Evolutionary conservation across 2,888 invertebrate species (phyloP).

Genomic region (Troilus luridus): DNA sequence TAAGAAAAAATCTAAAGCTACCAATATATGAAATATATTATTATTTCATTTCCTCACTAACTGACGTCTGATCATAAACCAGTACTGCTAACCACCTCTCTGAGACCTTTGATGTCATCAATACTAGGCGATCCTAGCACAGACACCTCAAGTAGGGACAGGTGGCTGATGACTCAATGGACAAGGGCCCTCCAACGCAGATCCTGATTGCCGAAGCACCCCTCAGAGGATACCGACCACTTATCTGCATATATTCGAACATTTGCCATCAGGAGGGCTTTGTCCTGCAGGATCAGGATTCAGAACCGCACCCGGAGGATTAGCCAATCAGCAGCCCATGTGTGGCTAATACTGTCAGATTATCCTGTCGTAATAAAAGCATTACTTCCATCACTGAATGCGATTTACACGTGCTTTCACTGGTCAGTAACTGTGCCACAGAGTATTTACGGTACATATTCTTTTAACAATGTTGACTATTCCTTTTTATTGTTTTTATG

Average conservation of each 20-base stretch:
- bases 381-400: neutral
- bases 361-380: constrained; percentile 24
- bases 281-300: constrained; percentile 15
- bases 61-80: neutral
- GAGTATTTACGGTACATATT: neutral
- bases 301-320: constrained; percentile 7
- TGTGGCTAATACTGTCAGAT: neutral
- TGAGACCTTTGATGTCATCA: neutral
- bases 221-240: neutral
- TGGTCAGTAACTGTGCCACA: neutral
- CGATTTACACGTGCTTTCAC: neutral
- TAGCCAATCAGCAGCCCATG: neutral
- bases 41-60: too few relatives aligned
- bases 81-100: neutral
- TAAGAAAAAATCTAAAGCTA: too few relatives aligned
- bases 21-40: too few relatives aligned
- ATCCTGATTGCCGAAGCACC: constrained; percentile 15
- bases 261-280: constrained; percentile 9
- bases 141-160: neutral
- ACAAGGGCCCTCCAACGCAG: neutral
- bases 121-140: neutral
- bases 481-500: neutral
- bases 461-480: neutral
- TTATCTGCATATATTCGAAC: constrained; percentile 32
- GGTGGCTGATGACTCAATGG: constrained; percentile 35